A percentile compares a stretch with the other conserved stretches of the same genome.
phyloP scores from a whole-genome alignment of 2,797 vertebrate genomes.

The Lerista edwardsae region DNA sequence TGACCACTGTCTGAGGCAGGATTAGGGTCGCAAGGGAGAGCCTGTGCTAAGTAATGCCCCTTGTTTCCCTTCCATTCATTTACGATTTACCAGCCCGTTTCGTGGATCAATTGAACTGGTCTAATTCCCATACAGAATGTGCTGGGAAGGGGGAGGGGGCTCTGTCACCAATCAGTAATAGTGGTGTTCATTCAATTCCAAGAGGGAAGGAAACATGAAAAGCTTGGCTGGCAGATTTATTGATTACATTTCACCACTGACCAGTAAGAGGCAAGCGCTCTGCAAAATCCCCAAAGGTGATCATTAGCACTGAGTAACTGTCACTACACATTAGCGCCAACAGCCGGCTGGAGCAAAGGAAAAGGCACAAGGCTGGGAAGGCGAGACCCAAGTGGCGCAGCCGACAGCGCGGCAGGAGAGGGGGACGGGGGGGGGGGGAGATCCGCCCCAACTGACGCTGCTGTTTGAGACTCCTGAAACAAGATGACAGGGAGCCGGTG shows the following conservation, averaged over 20 bases:
- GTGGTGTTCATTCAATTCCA: constrained; percentile 77
- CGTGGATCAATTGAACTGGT: constrained; percentile 53
- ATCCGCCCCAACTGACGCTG: constrained; percentile 5
- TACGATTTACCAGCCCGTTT: constrained; percentile 42
- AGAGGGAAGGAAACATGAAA: constrained; percentile 76
- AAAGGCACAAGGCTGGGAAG: constrained; percentile 65
- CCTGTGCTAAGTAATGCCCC: constrained; percentile 10
- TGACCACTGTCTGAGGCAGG: constrained; percentile 1
- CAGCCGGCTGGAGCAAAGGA: constrained; percentile 72
- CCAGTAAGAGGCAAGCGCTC: constrained; percentile 80
- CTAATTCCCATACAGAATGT: constrained; percentile 23
- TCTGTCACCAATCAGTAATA: constrained; percentile 70
- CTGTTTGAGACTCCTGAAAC: constrained; percentile 27
- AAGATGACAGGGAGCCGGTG: background rate
- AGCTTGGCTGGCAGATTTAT: constrained; percentile 77
- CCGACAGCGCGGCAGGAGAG: constrained; percentile 38
- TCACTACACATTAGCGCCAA: constrained; percentile 83
- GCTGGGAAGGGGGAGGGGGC: constrained; percentile 48
- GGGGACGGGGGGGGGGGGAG: constrained; percentile 10
- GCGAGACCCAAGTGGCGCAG: constrained; percentile 47
- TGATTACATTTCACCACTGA: constrained; percentile 80
- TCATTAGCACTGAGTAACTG: constrained; percentile 84
- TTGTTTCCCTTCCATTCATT: constrained; percentile 36
- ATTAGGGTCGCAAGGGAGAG: constrained; percentile 1
- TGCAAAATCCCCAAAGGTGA: constrained; percentile 85